Percentiles rank a stretch among this genome's conserved stretches.
These are phyloP conservation scores for Leptocoma aspasia DNA, from an alignment of 2,113 vertebrate species.

Conservation along the genomic window DNA sequence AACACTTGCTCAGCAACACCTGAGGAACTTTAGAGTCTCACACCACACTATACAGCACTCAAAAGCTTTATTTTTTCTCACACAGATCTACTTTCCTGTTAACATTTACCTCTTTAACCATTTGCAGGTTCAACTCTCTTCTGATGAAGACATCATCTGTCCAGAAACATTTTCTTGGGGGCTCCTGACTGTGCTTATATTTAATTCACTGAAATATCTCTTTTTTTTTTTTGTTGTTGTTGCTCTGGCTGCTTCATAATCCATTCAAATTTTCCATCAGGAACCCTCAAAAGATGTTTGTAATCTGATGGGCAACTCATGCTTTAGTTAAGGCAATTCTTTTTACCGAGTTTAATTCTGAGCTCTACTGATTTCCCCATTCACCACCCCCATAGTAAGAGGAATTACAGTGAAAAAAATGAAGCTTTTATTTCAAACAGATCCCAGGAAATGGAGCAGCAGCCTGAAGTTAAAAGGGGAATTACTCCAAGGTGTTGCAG, in stretches of 20 bases:
- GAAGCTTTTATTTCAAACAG: not conserved
- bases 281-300: not conserved
- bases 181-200: not conserved
- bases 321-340: not conserved
- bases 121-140: not conserved
- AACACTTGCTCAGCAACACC: not conserved
- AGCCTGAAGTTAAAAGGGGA: not conserved
- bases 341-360: not conserved
- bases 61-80: not conserved
- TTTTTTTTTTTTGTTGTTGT: too few relatives aligned
- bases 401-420: not conserved
- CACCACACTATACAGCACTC: not conserved
- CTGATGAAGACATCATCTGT: not conserved
- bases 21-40: not conserved
- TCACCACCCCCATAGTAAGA: not conserved
- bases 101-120: not conserved
- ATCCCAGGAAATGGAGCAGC: not conserved
- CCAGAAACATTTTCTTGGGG: not conserved
- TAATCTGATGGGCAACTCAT: not conserved
- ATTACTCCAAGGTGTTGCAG: not conserved
- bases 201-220: not conserved
- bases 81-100: rapidly evolving
- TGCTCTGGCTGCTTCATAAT: not conserved
- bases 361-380: not conserved
- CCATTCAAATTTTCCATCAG: not conserved